Percentiles rank a stretch among this genome's conserved stretches.
Conservation (phyloP, 2,888 invertebrate genomes). For the Mythimna pallens region DNA sequence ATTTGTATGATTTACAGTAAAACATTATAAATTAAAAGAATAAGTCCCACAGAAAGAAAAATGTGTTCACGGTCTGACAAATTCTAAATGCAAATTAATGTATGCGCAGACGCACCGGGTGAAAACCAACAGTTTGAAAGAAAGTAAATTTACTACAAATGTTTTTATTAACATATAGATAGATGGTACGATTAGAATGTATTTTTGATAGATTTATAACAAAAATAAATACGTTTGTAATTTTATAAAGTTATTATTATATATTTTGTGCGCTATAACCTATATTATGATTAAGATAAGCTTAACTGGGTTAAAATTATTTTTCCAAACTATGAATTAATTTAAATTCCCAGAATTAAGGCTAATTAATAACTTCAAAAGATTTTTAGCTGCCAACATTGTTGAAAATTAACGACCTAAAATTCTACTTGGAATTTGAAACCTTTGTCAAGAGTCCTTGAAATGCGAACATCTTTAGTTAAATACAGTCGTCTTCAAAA, state of each 20-base stretch:
- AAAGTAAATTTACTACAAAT: conserved; percentile 66
- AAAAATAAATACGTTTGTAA: background rate
- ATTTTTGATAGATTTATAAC: conserved; percentile 18
- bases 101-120: conserved; percentile 54
- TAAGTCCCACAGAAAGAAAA: background rate
- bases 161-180: conserved; percentile 60
- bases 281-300: no score
- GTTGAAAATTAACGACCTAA: conserved; percentile 26
- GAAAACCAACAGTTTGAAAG: conserved; percentile 61
- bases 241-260: no score
- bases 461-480: conserved; percentile 19
- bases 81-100: conserved; percentile 63
- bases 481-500: conserved; percentile 51
- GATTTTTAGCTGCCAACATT: conserved; percentile 41
- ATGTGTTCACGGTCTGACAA: conserved; percentile 65
- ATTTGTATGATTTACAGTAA: no score
- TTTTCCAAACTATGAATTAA: conserved; percentile 14
- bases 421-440: conserved; percentile 47
- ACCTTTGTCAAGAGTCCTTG: conserved; percentile 49
- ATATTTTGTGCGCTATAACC: no score
- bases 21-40: background rate
- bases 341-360: conserved; percentile 49
- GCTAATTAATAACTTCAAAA: conserved; percentile 55
- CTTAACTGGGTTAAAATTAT: background rate
- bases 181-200: conserved; percentile 19